Conservation (phyloP, 2,113 vertebrate species). For the Cyanoliseus patagonus region DNA sequence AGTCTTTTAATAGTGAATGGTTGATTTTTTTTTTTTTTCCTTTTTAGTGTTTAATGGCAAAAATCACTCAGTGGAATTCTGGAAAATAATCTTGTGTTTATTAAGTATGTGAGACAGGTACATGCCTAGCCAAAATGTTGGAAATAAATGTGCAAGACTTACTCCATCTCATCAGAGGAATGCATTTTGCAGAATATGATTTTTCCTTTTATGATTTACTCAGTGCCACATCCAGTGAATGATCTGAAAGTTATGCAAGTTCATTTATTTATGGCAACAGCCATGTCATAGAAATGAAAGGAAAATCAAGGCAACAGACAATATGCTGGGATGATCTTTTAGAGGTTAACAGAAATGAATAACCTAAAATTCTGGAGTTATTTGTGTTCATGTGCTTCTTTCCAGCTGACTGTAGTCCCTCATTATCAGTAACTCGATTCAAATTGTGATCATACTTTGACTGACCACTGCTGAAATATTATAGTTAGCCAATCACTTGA, state of each 20-base stretch:
- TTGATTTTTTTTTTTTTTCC: conserved; percentile 17
- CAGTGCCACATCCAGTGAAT: not conserved
- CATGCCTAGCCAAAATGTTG: conserved; percentile 19
- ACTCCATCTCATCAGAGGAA: not conserved
- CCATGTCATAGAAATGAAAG: not conserved
- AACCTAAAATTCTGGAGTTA: not conserved
- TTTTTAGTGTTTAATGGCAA: conserved; percentile 55
- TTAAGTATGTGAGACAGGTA: conserved; percentile 30
- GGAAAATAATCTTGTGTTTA: conserved; percentile 55
- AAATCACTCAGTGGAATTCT: conserved; percentile 53
- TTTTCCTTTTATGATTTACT: conserved; percentile 12
- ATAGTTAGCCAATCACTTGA: not conserved
- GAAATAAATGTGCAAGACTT: conserved; percentile 28
- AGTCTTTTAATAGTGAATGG: conserved; percentile 61
- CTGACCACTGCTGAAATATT: not conserved
- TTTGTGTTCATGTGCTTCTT: not conserved
- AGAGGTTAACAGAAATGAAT: not conserved
- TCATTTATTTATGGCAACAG: not conserved
- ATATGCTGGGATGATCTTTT: not conserved
- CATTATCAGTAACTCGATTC: not conserved
- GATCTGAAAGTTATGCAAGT: not conserved
- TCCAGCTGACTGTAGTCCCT: not conserved
- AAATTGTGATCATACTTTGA: not conserved
- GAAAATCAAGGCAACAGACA: not conserved
- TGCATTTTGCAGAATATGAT: not conserved